phyloP scores from a whole-genome alignment of 2,113 vertebrate species.

The Salminus brasiliensis region DNA sequence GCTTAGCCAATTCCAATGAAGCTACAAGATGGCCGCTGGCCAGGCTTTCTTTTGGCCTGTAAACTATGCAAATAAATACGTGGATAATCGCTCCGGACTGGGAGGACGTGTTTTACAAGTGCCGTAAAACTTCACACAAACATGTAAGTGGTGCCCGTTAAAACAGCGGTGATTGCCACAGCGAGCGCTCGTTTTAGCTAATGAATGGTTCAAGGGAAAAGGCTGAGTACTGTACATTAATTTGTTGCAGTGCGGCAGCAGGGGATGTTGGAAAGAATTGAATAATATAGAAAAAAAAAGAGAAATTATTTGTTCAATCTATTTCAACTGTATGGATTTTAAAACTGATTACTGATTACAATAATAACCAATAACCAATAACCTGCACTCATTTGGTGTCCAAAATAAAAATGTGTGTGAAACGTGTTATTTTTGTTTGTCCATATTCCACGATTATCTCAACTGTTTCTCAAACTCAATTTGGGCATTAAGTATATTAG shows the following conservation, averaged over 20 bases:
- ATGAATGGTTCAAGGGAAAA: constrained; percentile 63
- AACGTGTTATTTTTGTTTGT: no score
- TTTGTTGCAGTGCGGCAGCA: background rate
- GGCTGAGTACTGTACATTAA: background rate
- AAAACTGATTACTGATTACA: no score
- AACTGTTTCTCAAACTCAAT: no score
- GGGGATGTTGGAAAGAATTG: background rate
- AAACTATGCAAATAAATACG: constrained; percentile 76
- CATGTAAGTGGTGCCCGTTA: constrained; percentile 75
- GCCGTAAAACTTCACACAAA: constrained; percentile 77
- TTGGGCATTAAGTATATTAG: no score
- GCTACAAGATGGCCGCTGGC: constrained; percentile 5
- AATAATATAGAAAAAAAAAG: background rate
- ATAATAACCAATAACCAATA: no score
- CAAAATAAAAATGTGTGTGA: no score
- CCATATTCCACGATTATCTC: no score
- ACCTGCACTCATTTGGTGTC: no score
- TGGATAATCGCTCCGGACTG: constrained; percentile 72
- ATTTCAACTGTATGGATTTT: no score
- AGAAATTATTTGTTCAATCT: no score
- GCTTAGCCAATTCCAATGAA: background rate
- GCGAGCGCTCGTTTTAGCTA: constrained; percentile 76
- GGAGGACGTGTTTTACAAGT: constrained; percentile 74
- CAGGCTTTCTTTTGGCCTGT: constrained; percentile 71
- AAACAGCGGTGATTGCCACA: constrained; percentile 73